Percentiles rank a stretch among this genome's conserved stretches.
phyloP scores from a whole-genome alignment of 2,888 invertebrate species.

The Phanerotoma sp. region DNA sequence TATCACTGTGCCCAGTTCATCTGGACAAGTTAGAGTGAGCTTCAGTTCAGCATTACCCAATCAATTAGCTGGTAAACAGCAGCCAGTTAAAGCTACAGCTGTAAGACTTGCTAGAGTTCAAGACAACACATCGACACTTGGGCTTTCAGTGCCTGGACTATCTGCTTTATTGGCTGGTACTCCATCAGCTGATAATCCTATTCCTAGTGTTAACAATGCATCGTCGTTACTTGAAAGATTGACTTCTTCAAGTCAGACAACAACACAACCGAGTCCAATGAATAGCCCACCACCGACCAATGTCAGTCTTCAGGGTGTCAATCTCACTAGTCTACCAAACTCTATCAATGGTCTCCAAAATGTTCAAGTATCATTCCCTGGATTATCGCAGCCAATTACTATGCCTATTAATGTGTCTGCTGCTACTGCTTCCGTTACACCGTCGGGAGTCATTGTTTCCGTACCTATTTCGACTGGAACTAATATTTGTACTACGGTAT shows the following conservation, averaged over 20 bases:
- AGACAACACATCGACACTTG: slow-evolving; percentile 57
- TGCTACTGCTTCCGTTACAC: slow-evolving; percentile 59
- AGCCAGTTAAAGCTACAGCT: slow-evolving; percentile 58
- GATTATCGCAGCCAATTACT: slow-evolving; percentile 83
- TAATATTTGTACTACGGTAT: slow-evolving; percentile 55
- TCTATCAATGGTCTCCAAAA: slow-evolving; percentile 73
- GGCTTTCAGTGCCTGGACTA: slow-evolving; percentile 63
- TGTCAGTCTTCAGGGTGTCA: slow-evolving; percentile 69
- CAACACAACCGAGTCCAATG: slow-evolving; percentile 48
- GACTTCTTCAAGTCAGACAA: slow-evolving; percentile 56
- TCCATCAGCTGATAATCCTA: slow-evolving; percentile 64
- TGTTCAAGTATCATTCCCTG: slow-evolving; percentile 81
- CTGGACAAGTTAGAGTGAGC: slow-evolving; percentile 54
- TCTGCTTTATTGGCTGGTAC: slow-evolving; percentile 64
- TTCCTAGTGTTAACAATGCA: slow-evolving; percentile 60
- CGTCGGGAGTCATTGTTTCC: slow-evolving; percentile 68
- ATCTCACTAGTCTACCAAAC: slow-evolving; percentile 68
- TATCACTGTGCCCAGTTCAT: slow-evolving; percentile 54
- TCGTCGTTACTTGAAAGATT: slow-evolving; percentile 61
- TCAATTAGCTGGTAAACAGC: slow-evolving; percentile 53
- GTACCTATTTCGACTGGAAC: slow-evolving; percentile 62
- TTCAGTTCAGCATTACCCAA: slow-evolving; percentile 52
- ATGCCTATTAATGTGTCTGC: slow-evolving; percentile 74
- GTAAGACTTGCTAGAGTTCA: slow-evolving; percentile 58
- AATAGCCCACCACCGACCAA: slow-evolving; percentile 63